Percentiles rank a stretch among this genome's conserved stretches.
Evolutionary conservation across 1,140 invertebrate species (phyloP).

Genomic region (Aphidius ervi): DNA sequence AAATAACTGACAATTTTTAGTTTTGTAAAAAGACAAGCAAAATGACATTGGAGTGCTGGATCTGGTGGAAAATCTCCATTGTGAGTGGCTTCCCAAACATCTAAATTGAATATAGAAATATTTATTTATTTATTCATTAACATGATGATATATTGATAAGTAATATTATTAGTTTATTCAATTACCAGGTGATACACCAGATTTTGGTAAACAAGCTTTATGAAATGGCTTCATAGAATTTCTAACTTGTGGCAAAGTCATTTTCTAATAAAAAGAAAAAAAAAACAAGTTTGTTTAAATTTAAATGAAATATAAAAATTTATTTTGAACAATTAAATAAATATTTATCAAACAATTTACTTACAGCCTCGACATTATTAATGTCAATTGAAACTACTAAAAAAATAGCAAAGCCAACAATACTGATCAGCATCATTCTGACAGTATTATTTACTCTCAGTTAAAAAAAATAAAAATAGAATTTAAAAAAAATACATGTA

Average conservation of each 20-base stretch:
- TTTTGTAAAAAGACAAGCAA: constrained; percentile 27
- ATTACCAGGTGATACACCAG: constrained; percentile 23
- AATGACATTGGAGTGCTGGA: constrained; percentile 26
- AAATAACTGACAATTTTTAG: constrained; percentile 27
- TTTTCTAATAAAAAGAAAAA: constrained; percentile 9
- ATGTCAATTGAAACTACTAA: constrained; percentile 10
- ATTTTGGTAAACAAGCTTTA: constrained; percentile 25
- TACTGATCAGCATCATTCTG: background rate
- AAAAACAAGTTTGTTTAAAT: constrained; percentile 2
- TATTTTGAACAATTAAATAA: background rate
- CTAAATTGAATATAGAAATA: background rate
- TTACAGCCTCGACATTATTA: constrained; percentile 13
- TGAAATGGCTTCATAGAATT: constrained; percentile 7
- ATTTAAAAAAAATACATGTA: too few relatives aligned
- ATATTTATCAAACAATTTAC: background rate
- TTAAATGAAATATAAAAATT: background rate
- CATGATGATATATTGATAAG: too few relatives aligned
- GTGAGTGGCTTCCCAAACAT: background rate
- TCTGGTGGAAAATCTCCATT: constrained; percentile 26
- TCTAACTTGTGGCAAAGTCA: constrained; percentile 8
- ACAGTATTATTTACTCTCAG: background rate
- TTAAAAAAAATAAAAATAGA: too few relatives aligned
- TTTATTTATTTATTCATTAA: background rate
- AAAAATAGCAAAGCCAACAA: constrained; percentile 5
- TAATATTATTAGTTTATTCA: background rate